Evolutionary conservation across 2,113 vertebrate genomes (phyloP).

Genomic region (Neogobius melanostomus): DNA sequence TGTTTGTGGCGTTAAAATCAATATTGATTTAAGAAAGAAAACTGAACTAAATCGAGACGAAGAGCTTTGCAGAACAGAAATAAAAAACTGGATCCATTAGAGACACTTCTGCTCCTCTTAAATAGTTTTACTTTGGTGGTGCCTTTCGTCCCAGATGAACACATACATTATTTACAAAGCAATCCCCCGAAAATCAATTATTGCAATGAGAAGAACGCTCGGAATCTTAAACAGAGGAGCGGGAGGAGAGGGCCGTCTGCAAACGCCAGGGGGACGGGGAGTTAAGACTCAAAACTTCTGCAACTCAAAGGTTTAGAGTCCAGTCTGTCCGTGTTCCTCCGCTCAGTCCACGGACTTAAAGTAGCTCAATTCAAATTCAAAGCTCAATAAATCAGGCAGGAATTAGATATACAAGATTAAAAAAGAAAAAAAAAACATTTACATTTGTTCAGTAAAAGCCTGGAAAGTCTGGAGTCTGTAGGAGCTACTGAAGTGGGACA

Average conservation of each 20-base stretch:
- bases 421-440: too few species aligned
- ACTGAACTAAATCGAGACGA: too few species aligned
- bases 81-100: not conserved
- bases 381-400: too few species aligned
- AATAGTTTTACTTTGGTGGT: not conserved
- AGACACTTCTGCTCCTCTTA: not conserved
- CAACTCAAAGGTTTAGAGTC: not conserved
- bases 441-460: too few species aligned
- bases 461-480: too few species aligned
- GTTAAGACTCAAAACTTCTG: not conserved
- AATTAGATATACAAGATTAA: too few species aligned
- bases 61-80: too few species aligned
- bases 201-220: constrained; percentile 1
- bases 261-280: not conserved
- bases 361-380: too few species aligned
- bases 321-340: not conserved
- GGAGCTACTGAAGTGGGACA: too few species aligned
- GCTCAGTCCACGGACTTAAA: too few species aligned
- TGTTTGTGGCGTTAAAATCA: too few species aligned
- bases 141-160: not conserved
- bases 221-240: not conserved
- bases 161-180: constrained; percentile 12
- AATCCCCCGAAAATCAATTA: constrained; percentile 9
- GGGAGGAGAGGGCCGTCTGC: not conserved
- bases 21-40: too few species aligned